Percentiles rank a stretch among this genome's conserved stretches.
Conservation (phyloP, 2,113 vertebrate species). For the Motacilla alba region DNA sequence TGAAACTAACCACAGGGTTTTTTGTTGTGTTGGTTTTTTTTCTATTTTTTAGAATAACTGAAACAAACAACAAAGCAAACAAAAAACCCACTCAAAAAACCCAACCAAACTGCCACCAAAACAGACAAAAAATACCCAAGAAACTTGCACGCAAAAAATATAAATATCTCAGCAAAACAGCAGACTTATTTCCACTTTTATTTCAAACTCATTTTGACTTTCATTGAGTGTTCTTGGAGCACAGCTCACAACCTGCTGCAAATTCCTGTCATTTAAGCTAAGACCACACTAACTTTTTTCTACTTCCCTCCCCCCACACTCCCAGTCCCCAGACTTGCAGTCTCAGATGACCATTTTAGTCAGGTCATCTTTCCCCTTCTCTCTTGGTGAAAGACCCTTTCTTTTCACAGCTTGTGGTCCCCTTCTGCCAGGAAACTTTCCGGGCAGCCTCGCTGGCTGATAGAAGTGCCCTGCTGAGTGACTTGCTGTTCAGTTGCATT, state of each 20-base stretch:
- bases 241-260: neutral
- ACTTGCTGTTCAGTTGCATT: constrained; percentile 16
- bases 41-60: neutral
- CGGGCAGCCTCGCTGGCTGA: neutral
- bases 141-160: neutral
- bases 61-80: neutral
- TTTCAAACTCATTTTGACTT: neutral
- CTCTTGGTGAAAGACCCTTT: constrained; percentile 27
- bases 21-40: too few relatives aligned
- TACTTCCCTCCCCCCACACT: fast-evolving
- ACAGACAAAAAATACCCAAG: neutral
- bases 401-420: neutral
- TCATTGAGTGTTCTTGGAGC: neutral
- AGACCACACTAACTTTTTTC: neutral
- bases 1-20: neutral
- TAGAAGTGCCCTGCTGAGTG: constrained; percentile 14
- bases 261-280: neutral
- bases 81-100: neutral
- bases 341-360: constrained; percentile 1
- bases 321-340: neutral
- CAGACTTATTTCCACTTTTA: neutral
- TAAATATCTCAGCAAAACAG: neutral
- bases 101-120: neutral
- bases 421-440: constrained; percentile 15
- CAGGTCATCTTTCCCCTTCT: neutral